A percentile compares a stretch with the other conserved stretches of the same genome.
Conservation (phyloP, 2,888 invertebrate species). For the Amiota minor region DNA sequence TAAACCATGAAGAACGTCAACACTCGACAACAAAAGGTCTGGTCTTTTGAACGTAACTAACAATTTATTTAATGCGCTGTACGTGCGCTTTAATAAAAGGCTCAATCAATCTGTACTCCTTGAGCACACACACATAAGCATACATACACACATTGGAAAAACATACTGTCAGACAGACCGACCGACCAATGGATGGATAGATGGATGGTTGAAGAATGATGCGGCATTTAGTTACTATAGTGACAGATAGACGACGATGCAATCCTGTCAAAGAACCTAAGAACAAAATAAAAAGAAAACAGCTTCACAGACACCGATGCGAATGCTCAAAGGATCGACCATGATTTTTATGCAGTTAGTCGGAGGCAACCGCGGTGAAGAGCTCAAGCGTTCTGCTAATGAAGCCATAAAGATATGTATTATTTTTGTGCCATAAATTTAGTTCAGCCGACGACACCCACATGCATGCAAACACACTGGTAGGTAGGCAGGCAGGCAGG, state of each 20-base stretch:
- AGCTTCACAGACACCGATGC: slow-evolving; percentile 59
- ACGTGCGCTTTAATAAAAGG: slow-evolving; percentile 70
- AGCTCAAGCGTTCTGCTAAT: slow-evolving; percentile 57
- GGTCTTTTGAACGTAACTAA: slow-evolving; percentile 65
- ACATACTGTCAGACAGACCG: background rate
- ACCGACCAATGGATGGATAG: background rate
- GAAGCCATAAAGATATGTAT: slow-evolving; percentile 72
- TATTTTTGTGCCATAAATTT: slow-evolving; percentile 62
- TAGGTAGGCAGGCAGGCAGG: no score
- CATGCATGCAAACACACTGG: background rate
- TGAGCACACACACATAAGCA: slow-evolving; percentile 34
- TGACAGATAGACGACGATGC: slow-evolving; percentile 43
- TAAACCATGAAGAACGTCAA: background rate
- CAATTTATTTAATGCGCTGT: slow-evolving; percentile 72
- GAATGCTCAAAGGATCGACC: slow-evolving; percentile 50
- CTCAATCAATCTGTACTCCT: slow-evolving; percentile 60
- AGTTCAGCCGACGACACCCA: slow-evolving; percentile 25
- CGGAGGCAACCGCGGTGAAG: slow-evolving; percentile 34
- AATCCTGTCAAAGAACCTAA: background rate
- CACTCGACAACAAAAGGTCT: slow-evolving; percentile 23
- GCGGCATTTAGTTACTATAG: slow-evolving; percentile 39
- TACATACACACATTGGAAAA: slow-evolving; percentile 38
- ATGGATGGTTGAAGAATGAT: slow-evolving; percentile 35
- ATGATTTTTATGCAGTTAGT: background rate
- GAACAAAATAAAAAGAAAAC: no score